phyloP scores from a whole-genome alignment of 2,113 vertebrate genomes.

The Nesoenas mayeri region DNA sequence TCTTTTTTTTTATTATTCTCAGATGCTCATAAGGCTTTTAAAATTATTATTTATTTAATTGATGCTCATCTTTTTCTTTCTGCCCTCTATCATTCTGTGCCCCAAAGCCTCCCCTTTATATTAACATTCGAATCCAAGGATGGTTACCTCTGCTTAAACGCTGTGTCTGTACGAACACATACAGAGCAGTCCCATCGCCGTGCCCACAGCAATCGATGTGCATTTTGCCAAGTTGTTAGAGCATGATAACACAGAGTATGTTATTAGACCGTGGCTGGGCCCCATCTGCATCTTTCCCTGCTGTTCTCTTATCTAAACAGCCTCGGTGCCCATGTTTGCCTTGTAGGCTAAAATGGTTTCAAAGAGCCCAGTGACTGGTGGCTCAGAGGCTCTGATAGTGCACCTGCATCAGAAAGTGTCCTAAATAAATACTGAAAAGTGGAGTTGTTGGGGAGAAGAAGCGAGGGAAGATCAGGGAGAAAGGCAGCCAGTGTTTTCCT shows the following conservation, averaged over 20 bases:
- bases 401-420: neutral
- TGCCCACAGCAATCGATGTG: neutral
- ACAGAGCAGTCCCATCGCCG: neutral
- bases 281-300: neutral
- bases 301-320: constrained; percentile 34
- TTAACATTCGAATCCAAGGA: neutral
- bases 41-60: neutral
- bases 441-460: neutral
- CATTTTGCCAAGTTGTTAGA: neutral
- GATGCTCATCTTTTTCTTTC: neutral
- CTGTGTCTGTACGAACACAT: neutral
- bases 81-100: neutral
- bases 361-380: neutral
- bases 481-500: constrained; percentile 2
- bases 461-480: neutral
- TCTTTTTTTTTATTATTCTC: neutral
- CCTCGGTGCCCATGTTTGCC: neutral
- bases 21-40: neutral
- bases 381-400: neutral
- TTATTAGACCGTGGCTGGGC: neutral
- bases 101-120: neutral
- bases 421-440: neutral
- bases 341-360: neutral
- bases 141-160: neutral
- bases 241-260: neutral